Conservation (phyloP, 1,140 invertebrate genomes). For the Goniozus legneri region DNA sequence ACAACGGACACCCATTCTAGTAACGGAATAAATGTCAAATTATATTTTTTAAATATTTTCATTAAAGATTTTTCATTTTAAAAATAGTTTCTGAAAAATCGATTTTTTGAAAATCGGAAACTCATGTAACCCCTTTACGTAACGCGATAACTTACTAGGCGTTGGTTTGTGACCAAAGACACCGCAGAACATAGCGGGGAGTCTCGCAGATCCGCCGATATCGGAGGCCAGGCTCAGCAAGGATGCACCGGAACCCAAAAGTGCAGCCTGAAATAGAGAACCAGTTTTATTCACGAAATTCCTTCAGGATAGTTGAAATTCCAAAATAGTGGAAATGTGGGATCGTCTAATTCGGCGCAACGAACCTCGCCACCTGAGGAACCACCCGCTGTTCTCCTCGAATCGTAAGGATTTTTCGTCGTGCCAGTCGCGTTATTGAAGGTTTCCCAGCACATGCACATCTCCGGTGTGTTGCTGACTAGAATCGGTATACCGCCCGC, state of each 20-base stretch:
- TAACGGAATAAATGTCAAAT: constrained; percentile 5
- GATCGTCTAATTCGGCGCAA: no score
- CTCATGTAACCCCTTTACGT: neutral
- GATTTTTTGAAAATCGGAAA: neutral
- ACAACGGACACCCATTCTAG: constrained; percentile 24
- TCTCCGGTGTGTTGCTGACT: constrained; percentile 89
- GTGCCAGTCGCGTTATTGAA: constrained; percentile 82
- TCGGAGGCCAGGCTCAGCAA: constrained; percentile 80
- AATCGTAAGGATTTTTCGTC: constrained; percentile 87
- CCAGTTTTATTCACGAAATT: no score
- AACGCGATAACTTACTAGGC: constrained; percentile 47
- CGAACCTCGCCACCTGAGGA: constrained; percentile 49
- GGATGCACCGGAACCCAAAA: constrained; percentile 71
- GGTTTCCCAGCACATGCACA: constrained; percentile 88
- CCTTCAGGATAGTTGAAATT: no score
- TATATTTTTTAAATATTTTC: constrained; percentile 5
- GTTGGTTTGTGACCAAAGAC: constrained; percentile 81
- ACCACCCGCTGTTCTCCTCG: constrained; percentile 64
- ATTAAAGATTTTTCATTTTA: neutral
- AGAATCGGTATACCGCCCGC: constrained; percentile 84
- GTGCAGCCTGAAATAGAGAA: constrained; percentile 60
- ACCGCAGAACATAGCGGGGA: constrained; percentile 84
- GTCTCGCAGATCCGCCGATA: constrained; percentile 77
- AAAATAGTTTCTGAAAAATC: neutral
- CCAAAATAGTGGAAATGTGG: no score